Base-by-base conservation (phyloP, 2,113 vertebrate genomes). In the Albula glossodonta region DNA sequence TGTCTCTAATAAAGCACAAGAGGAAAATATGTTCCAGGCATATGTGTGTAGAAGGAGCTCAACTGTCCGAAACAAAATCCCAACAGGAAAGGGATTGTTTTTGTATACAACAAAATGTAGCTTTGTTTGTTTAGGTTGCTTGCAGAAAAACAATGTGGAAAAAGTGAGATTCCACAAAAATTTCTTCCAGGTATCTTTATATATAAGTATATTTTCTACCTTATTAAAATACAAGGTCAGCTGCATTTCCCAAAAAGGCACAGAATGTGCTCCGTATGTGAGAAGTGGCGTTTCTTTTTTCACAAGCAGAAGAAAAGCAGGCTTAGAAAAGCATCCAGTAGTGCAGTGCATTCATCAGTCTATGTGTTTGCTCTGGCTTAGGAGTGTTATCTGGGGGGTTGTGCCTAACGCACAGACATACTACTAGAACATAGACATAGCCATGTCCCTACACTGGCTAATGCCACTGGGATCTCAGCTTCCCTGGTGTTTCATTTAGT, bases 361-460 rank as follows among this genome's bases (percentile, higher is more conserved):
- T 12, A 78, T 52, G 53, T 83, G 85, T 90, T 92, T 88, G 89
- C 56, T 63, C 79, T 90, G 89, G 91, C 87, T 82, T 51, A 25
- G 22, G 57, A 19, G 1, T 10, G 48, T 5, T 13, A 10, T 60
- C 31, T 63, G 9, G 74, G 70, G 52, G 77, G 0, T 22, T 2
- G 41, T 70, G 82, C 51, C 7, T 25, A 78, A 41, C 4, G 50
- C 22, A 53, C 25, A 66, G 60, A 70, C 11, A 10, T 48, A 31
- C 25, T 25, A 8, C 25, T 11, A 66, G 13, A 8, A 17, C 25
- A 66, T 13, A 53, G 17, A 85, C 51, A 85, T 52, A 83, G 2
- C 31, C 25, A 63, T 8, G 79, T 4, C n/a, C 31, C 60, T 22
- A 19, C 31, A 41, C 31, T 41, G 31, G 31, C 31, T 41, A 56